Conservation (phyloP, 2,113 vertebrate genomes). For the Gambusia affinis region DNA sequence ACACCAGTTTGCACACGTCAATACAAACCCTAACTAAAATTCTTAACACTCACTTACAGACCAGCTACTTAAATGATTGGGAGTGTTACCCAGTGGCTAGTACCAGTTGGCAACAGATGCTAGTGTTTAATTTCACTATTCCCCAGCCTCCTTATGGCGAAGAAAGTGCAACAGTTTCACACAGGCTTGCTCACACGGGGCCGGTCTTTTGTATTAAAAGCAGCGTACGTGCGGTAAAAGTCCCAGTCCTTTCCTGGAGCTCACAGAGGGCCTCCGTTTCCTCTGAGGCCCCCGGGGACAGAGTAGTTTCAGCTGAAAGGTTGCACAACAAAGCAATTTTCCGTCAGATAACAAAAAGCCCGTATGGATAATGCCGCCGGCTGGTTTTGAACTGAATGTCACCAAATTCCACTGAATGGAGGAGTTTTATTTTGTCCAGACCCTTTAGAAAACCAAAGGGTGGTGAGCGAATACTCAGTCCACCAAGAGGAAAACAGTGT, state of each 20-base stretch:
- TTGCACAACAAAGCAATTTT: slow-evolving; percentile 59
- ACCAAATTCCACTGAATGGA: slow-evolving; percentile 43
- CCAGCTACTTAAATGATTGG: slow-evolving; percentile 18
- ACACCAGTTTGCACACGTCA: slow-evolving; percentile 12
- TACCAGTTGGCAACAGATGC: slow-evolving; percentile 9
- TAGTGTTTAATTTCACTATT: slow-evolving; percentile 38
- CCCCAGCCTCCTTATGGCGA: slow-evolving; percentile 30
- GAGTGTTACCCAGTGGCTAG: slow-evolving; percentile 20
- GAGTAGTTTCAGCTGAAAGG: slow-evolving; percentile 28
- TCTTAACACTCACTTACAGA: slow-evolving; percentile 5
- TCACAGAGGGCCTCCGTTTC: slow-evolving; percentile 40
- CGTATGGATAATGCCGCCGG: slow-evolving; percentile 18
- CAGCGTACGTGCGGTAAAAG: slow-evolving; percentile 21
- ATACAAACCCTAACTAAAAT: slow-evolving; percentile 21
- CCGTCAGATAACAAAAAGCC: slow-evolving; percentile 37
- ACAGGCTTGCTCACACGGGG: slow-evolving; percentile 19
- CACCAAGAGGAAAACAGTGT: slow-evolving; percentile 17
- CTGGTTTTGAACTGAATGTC: slow-evolving; percentile 51
- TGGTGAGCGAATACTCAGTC: slow-evolving; percentile 23
- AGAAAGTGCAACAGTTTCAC: slow-evolving; percentile 16
- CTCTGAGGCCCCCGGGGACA: slow-evolving; percentile 23
- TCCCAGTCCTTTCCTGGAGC: slow-evolving; percentile 42
- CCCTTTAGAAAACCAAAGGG: slow-evolving; percentile 9
- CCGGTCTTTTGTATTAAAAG: slow-evolving; percentile 25
- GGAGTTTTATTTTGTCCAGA: slow-evolving; percentile 20